A percentile compares a stretch with the other conserved stretches of the same genome.
These are phyloP conservation scores for Laspeyria flexula DNA, from an alignment of 2,888 invertebrate species.

Conservation along the genomic window DNA sequence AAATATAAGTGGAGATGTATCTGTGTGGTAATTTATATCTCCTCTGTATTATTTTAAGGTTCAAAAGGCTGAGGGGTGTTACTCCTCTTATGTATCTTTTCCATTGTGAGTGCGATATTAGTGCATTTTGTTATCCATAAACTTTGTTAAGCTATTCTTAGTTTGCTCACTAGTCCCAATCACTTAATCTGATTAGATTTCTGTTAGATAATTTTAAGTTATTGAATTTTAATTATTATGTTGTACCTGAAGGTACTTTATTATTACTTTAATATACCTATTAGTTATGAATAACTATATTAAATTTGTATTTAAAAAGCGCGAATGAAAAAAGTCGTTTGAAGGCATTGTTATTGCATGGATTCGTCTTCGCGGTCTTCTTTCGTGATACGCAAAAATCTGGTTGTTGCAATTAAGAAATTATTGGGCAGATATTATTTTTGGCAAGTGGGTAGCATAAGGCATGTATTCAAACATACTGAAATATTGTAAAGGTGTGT, in stretches of 20 bases:
- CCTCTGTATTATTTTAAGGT: too few relatives aligned
- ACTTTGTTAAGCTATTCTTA: constrained; percentile 15
- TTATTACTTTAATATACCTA: neutral
- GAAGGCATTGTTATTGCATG: too few relatives aligned
- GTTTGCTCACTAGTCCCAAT: constrained; percentile 3
- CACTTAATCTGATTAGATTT: neutral
- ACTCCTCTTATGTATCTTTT: too few relatives aligned
- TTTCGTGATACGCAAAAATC: neutral
- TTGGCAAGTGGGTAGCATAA: neutral
- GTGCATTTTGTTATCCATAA: constrained; percentile 43
- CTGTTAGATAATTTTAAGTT: neutral
- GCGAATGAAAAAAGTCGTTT: too few relatives aligned
- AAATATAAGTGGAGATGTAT: too few relatives aligned
- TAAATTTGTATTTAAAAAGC: too few relatives aligned
- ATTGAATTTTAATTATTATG: neutral
- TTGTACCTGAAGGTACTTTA: constrained; percentile 9
- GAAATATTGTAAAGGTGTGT: too few relatives aligned
- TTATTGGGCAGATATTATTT: neutral
- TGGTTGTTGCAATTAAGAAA: neutral
- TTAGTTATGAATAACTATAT: neutral
- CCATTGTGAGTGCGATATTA: too few relatives aligned
- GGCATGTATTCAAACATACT: neutral
- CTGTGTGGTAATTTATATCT: too few relatives aligned
- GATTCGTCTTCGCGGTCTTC: too few relatives aligned
- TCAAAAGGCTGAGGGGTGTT: too few relatives aligned